Evolutionary conservation across 2,888 invertebrate genomes (phyloP).

Genomic region (Campoplex nolae): DNA sequence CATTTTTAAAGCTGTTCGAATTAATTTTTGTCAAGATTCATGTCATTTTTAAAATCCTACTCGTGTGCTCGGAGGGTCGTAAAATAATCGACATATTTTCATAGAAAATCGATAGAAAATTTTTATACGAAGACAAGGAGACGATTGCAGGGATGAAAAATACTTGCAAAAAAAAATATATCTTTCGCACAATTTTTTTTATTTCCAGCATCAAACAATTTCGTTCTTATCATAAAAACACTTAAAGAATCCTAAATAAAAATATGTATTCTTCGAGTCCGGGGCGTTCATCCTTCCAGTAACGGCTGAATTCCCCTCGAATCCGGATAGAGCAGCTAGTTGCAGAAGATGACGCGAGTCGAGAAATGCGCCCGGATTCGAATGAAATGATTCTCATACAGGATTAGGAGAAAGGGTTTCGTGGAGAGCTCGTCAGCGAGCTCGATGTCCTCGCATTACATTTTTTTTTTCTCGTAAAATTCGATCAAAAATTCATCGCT

Average conservation of each 20-base stretch:
- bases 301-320: not conserved
- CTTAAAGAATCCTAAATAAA: not conserved
- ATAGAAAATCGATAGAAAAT: not conserved
- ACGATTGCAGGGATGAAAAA: slow-evolving; percentile 60
- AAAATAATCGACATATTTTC: not conserved
- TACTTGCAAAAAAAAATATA: slow-evolving; percentile 54
- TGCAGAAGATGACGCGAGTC: not conserved
- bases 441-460: not conserved
- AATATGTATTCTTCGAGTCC: slow-evolving; percentile 27
- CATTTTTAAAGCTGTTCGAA: not conserved
- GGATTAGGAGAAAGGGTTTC: not conserved
- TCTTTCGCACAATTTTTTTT: slow-evolving; percentile 66
- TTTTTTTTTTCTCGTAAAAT: slow-evolving; percentile 13
- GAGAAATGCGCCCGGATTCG: slow-evolving; percentile 1
- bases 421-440: not conserved
- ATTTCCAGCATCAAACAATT: slow-evolving; percentile 65
- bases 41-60: not conserved
- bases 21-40: not conserved
- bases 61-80: not conserved
- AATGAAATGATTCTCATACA: slow-evolving; percentile 4
- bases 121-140: not conserved
- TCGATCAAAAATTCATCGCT: not conserved
- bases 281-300: not conserved
- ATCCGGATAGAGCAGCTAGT: slow-evolving; percentile 2
- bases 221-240: slow-evolving; percentile 4